phyloP scores from a whole-genome alignment of 2,888 invertebrate species.

The Sacculina carcini region DNA sequence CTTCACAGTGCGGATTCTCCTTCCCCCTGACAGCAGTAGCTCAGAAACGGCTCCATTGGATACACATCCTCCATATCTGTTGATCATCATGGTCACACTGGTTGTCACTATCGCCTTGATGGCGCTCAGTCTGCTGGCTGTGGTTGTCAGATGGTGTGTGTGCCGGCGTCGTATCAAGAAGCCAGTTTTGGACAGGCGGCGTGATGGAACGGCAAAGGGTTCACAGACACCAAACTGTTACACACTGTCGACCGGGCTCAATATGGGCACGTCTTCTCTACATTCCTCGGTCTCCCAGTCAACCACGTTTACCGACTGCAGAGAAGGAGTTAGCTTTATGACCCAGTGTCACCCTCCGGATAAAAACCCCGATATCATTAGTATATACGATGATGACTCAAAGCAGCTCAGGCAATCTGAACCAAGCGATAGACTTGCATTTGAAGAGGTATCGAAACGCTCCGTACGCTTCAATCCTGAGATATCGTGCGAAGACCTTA shows the following conservation, averaged over 20 bases:
- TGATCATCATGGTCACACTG: constrained; percentile 4
- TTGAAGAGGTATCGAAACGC: no score
- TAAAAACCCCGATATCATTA: neutral
- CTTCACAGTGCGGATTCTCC: neutral
- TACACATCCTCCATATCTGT: constrained; percentile 1
- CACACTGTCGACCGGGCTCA: constrained; percentile 12
- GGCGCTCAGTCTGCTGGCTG: constrained; percentile 9
- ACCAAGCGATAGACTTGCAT: no score
- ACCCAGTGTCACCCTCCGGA: neutral
- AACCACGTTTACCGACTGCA: neutral
- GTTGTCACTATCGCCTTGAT: neutral
- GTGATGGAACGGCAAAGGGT: neutral
- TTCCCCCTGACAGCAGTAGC: neutral
- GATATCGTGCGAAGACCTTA: no score
- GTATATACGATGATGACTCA: neutral
- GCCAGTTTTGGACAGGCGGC: neutral
- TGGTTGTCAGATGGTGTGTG: constrained; percentile 10
- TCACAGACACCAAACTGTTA: neutral
- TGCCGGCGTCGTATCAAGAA: constrained; percentile 8
- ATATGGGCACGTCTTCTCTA: constrained; percentile 9
- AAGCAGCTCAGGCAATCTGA: no score
- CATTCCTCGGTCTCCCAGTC: neutral
- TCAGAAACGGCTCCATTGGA: constrained; percentile 3
- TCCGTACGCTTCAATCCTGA: no score
- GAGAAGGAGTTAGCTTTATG: neutral